Conservation (phyloP, 2,888 invertebrate species). For the Sinohyriopsis cumingii region DNA sequence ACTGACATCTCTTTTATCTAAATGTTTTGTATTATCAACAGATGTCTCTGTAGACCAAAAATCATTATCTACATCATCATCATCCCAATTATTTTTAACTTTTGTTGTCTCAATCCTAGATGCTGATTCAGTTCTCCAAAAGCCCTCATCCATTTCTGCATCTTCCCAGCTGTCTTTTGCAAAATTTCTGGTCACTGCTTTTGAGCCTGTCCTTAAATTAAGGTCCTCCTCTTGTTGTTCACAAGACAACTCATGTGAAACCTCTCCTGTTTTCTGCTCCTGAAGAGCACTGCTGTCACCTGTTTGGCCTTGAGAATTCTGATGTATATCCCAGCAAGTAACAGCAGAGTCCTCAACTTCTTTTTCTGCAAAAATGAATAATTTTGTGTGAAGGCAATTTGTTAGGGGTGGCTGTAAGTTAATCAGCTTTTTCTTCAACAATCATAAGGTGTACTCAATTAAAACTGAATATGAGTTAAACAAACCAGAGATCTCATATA, state of each 20-base stretch:
- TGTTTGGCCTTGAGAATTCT: neutral
- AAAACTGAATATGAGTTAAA: too few species aligned
- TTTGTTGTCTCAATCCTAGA: slow-evolving; percentile 6
- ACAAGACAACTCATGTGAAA: neutral
- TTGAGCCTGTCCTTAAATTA: too few species aligned
- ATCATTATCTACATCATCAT: slow-evolving; percentile 21
- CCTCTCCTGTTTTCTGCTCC: neutral
- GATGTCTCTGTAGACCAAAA: slow-evolving; percentile 27
- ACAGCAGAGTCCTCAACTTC: too few species aligned
- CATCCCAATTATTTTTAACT: neutral
- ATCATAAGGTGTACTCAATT: too few species aligned
- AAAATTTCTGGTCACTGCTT: too few species aligned
- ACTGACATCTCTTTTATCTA: neutral
- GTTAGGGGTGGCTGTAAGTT: too few species aligned
- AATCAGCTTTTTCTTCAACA: too few species aligned
- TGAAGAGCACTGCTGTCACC: neutral
- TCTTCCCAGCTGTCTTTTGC: slow-evolving; percentile 10
- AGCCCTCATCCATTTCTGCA: slow-evolving; percentile 27
- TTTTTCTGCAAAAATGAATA: too few species aligned
- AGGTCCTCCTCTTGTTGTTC: neutral
- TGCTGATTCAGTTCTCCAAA: slow-evolving; percentile 15
- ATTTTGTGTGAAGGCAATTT: too few species aligned
- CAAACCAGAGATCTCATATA: too few species aligned
- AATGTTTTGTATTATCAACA: neutral
- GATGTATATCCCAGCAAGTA: too few species aligned